Conservation (phyloP, 2,113 vertebrate species). For the Symphodus melops region DNA sequence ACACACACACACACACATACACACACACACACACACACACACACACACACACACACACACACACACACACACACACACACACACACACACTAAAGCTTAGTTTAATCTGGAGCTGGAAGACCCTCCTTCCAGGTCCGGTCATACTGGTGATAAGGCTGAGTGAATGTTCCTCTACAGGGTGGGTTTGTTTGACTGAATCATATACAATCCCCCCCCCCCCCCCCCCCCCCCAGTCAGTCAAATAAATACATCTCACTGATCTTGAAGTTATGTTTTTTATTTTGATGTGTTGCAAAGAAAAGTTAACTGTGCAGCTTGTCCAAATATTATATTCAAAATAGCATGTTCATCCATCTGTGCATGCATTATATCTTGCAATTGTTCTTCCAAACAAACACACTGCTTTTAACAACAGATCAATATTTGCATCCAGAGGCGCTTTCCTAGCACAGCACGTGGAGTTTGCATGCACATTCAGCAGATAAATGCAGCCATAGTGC, state of each 20-base stretch:
- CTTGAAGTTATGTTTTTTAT: too few species aligned
- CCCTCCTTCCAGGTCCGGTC: background rate
- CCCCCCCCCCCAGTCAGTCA: too few species aligned
- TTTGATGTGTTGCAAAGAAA: too few species aligned
- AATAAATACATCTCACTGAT: too few species aligned
- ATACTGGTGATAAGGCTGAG: background rate
- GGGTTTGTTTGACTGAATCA: too few species aligned
- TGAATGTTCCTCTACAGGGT: too few species aligned
- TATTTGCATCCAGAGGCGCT: slow-evolving; percentile 13
- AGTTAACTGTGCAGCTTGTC: too few species aligned
- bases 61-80: slow-evolving; percentile 8
- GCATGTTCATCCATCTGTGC: background rate
- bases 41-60: slow-evolving; percentile 3
- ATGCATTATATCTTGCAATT: background rate
- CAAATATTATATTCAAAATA: background rate
- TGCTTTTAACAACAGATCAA: slow-evolving; percentile 5
- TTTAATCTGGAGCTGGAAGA: slow-evolving; percentile 49
- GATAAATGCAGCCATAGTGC: slow-evolving; percentile 1
- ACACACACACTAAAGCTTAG: slow-evolving; percentile 14
- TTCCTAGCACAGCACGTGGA: background rate
- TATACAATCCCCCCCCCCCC: too few species aligned
- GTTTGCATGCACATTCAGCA: slow-evolving; percentile 23
- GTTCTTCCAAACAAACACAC: background rate
- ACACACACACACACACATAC: slow-evolving; percentile 1
- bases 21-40: background rate